Base-by-base conservation (phyloP, 2,888 invertebrate species). In the Zygaena filipendulae region DNA sequence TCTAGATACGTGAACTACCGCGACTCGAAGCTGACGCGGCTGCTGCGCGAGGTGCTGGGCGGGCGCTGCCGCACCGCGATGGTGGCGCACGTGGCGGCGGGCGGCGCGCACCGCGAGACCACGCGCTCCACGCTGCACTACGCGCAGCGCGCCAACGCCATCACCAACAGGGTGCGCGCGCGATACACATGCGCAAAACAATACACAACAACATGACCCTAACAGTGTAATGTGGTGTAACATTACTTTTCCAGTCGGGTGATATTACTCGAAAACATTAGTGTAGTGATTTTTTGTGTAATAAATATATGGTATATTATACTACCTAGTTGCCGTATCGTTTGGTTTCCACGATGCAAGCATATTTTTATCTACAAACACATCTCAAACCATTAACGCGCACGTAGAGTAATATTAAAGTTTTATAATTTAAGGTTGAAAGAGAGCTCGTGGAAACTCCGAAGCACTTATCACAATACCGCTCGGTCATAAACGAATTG, bases 21-120 rank as follows among this genome's bases (percentile, higher is more conserved):
- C 1, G 97, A 97, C 70, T 96, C 96, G 13, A 97, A 97, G 66
- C 71, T 97, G 42, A 97, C 97, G 0, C 84, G 97, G 3, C 74
- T 97, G 30, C 79, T 97, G 27, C 91, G 92, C 40, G 93, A 93
- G 48, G 92, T 93, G 2, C 70, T 94, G 18, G 90, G 91, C 43
- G 95, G 97, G 4, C 94, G 95, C 55, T 96, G 96, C 55, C 88
- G 92, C 48, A 97, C 97, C 0, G 95, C 96, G 8, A 97, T 97
- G 97, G 92, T 97, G 33, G 97, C 97, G 2, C 96, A 97, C 69
- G 91, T 97, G 21, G 91, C 94, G 2, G 93, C 97, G 0, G 90
- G 91, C 18, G 83, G 84, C 9, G 68, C 80, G 4, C 90, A 92
- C 50, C 87, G 92, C 14, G 97, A 97, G 55, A 97, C 97, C 63